Evolutionary conservation across 1,140 invertebrate species (phyloP), one percentile per base, ranked within the genome.

Genomic region (Prorops nasuta): DNA sequence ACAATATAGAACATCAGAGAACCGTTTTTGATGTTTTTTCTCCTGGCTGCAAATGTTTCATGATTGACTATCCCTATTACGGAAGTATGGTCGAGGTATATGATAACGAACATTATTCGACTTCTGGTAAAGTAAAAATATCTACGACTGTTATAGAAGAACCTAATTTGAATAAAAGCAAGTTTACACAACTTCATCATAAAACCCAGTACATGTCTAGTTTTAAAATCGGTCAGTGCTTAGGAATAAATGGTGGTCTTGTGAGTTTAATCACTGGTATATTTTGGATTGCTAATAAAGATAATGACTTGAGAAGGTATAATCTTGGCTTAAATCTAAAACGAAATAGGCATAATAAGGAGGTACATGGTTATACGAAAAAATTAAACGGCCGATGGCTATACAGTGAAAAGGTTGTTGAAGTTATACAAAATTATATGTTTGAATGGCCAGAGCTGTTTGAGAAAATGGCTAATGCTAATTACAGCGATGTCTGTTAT

Each of bases 281-380:
- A 3, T 80, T 96, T 37, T 87, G 85, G n/a, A n/a, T n/a, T n/a
- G n/a, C n/a, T n/a, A n/a, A n/a, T n/a, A n/a, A n/a, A n/a, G n/a
- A n/a, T n/a, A n/a, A n/a, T n/a, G n/a, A n/a, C n/a, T 8, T 58
- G 4, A 45, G 70, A n/a, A 88, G n/a, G n/a, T 67, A 87, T 17
- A 97, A 98, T 67, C 82, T 98, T 20, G 96, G 95, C 0, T 78
- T 98, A 8, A 92, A 95, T 72, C 78, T 98, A 1, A 98, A 98
- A 71, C 92, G 89, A 60, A 92, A 88, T 43, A 94, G 91, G 71
- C 86, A 72, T 24, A 86, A 84, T 54, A 74, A 82, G 68, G 19
- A 90, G 74, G 80, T 93, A 1, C 81, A 85, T 20, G 93, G 92
- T 8, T 96, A 88, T 67, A 93, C 93, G 0, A 87, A 80, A 40